phyloP scores from a whole-genome alignment of 2,113 vertebrate genomes.

The Mustelus asterias region DNA sequence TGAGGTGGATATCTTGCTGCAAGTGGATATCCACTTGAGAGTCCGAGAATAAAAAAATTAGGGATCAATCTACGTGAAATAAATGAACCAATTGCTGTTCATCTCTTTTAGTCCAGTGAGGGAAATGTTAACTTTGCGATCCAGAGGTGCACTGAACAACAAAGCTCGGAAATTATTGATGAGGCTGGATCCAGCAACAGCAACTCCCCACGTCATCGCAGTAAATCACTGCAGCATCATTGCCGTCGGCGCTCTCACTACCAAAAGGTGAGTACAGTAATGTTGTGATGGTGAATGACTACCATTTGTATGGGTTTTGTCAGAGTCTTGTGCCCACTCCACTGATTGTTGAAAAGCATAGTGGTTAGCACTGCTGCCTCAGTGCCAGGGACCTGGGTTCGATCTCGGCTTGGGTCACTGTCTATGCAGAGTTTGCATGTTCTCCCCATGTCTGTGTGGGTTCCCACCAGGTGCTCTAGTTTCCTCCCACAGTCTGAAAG shows the following conservation, averaged over 20 bases:
- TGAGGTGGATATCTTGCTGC: background rate
- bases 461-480: no score
- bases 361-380: no score
- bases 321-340: background rate
- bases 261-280: conserved; percentile 60
- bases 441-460: no score
- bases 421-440: no score
- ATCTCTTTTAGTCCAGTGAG: conserved; percentile 64
- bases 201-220: conserved; percentile 51
- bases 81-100: background rate
- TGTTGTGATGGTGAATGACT: background rate
- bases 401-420: no score
- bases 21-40: background rate
- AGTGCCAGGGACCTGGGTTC: no score
- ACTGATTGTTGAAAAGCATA: background rate
- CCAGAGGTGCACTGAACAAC: conserved; percentile 56
- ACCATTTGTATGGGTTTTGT: background rate
- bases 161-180: conserved; percentile 52
- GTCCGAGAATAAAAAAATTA: no score
- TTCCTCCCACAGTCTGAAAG: no score
- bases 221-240: conserved; percentile 63
- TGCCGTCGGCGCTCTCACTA: conserved; percentile 65
- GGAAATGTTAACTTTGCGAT: conserved; percentile 81
- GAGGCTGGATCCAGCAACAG: conserved; percentile 60
- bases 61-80: background rate